Base-by-base conservation (phyloP, 2,797 vertebrate genomes). In the Anguilla megastoma region DNA sequence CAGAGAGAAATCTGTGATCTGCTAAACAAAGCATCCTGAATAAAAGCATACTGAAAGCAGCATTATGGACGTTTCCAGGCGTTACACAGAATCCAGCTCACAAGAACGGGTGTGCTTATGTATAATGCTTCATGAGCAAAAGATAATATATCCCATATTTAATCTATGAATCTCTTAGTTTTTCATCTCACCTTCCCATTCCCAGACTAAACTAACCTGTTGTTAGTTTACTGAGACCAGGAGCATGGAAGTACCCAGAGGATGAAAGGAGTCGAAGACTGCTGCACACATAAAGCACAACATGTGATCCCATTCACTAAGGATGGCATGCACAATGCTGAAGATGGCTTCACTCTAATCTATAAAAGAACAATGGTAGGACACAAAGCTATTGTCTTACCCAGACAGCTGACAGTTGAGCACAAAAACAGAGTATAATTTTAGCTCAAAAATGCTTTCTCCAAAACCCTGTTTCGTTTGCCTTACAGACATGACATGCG, bases 81-180 rank as follows among this genome's bases (percentile, higher is more conserved):
- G 33, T 69, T 24, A 69, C 54, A 33, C 54, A 58, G 76, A 45
- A 45, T 58, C 60, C n/a, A 10, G 12, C 60, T 84, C 79, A 18
- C 83, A 74, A 66, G 33, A 58, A 45, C 45, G 41, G 56, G 86
- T 12, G 21, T 16, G 21, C 76, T 84, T 16, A 84, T 33, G 83
- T 56, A 84, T 56, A 84, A 30, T 56, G 83, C 83, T 54, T 14
- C 27, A 18, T 56, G 48, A 48, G 21, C 83, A 58, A 33, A 27
- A 84, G 83, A 84, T 84, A 33, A 84, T 56, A 84, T 84, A 52
- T 2, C 52, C 56, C 6, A 54, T 56, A n/a, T 54, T 84, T 54
- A 58, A 84, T 54, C 83, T 54, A n/a, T 56, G 27, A 5, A 33
- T 48, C 18, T 45, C 79, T 50, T n/a, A 0, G 21, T 24, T 30